Percentiles rank a stretch among this genome's conserved stretches.
These are phyloP conservation scores for Sorex maritimensis DNA, from an alignment of 2,797 vertebrate species.

Conservation along the genomic window DNA sequence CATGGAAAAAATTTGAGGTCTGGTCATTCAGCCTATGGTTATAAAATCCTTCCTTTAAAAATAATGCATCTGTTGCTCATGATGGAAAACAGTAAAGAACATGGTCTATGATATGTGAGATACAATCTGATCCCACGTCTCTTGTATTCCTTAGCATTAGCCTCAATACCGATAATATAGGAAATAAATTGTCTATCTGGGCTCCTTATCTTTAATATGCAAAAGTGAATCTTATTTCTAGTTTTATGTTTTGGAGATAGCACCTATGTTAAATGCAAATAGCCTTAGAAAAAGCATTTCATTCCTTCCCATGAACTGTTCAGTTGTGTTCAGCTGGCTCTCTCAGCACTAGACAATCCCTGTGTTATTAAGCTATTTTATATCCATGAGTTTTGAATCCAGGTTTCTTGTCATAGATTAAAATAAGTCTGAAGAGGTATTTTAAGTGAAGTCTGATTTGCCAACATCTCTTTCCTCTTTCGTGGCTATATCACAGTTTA, in stretches of 20 bases:
- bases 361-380: neutral
- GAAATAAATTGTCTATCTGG: too few relatives aligned
- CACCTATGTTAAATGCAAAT: neutral
- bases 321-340: neutral
- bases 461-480: neutral
- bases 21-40: neutral
- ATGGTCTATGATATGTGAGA: neutral
- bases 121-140: neutral
- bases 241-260: slow-evolving; percentile 16
- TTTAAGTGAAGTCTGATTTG: slow-evolving; percentile 31
- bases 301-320: neutral
- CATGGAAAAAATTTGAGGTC: neutral
- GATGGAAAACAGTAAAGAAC: neutral
- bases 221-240: neutral
- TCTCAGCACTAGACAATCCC: neutral
- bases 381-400: neutral
- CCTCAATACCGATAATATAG: too few relatives aligned
- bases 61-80: neutral
- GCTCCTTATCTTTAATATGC: neutral
- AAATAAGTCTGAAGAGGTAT: neutral
- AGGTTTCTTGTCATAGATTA: neutral
- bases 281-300: neutral
- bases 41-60: slow-evolving; percentile 23
- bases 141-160: neutral
- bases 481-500: slow-evolving; percentile 21